Evolutionary conservation across 2,797 vertebrate genomes (phyloP).

Genomic region (Dallia pectoralis): DNA sequence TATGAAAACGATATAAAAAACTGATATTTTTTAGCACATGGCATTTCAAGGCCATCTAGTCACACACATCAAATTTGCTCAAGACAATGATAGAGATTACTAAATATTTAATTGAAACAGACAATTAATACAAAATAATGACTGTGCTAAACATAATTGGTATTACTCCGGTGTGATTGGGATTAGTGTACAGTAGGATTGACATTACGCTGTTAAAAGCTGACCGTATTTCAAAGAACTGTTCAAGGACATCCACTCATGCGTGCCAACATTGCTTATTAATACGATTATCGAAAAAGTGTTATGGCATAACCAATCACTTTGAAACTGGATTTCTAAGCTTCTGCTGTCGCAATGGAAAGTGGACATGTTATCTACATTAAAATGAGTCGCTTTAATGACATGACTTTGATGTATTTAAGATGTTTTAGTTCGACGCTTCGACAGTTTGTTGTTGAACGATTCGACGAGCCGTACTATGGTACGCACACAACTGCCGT

Average conservation of each 20-base stretch:
- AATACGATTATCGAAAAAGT: background rate
- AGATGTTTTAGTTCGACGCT: no score
- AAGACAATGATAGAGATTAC: background rate
- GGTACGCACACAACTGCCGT: no score
- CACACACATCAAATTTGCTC: background rate
- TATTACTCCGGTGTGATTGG: background rate
- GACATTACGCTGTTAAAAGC: background rate
- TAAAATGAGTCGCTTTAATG: no score
- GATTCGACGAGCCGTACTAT: no score
- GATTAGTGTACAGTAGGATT: background rate
- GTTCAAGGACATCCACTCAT: background rate
- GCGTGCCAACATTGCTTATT: background rate
- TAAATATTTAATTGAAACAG: background rate
- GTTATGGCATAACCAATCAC: background rate
- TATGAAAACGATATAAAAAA: background rate
- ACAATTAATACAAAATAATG: background rate
- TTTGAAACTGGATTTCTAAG: background rate
- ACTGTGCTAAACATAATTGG: background rate
- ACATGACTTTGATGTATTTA: no score
- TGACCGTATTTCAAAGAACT: background rate
- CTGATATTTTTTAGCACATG: background rate
- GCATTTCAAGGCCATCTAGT: background rate
- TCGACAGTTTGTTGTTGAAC: no score
- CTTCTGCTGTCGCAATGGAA: background rate
- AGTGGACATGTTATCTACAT: no score